These are phyloP conservation scores for Pandion haliaetus DNA, from an alignment of 2,113 vertebrate genomes.

Conservation along the genomic window DNA sequence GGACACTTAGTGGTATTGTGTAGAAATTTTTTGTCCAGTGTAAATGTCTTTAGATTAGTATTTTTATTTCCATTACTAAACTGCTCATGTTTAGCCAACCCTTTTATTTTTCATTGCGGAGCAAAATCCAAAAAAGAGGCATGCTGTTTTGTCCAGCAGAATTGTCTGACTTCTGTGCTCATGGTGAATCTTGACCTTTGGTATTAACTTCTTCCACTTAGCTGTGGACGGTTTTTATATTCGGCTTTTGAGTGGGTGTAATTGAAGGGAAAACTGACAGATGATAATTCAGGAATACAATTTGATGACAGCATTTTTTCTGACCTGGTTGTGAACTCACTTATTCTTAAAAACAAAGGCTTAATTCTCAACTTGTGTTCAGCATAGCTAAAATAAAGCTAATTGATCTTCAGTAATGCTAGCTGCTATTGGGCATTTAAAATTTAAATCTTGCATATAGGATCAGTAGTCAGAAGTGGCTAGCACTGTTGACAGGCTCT, in stretches of 20 bases:
- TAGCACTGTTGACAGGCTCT: accelerated
- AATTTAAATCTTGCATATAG: accelerated
- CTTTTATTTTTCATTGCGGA: background rate
- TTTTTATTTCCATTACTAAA: background rate
- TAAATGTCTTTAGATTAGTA: background rate
- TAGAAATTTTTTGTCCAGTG: background rate
- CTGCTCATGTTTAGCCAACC: background rate
- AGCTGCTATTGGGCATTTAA: background rate
- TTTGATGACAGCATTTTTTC: background rate
- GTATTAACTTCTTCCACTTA: background rate
- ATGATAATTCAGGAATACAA: background rate
- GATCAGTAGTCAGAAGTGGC: background rate
- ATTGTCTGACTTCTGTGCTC: background rate
- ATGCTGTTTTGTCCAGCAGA: background rate
- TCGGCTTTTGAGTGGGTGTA: background rate
- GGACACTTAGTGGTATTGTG: background rate
- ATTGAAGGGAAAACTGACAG: background rate
- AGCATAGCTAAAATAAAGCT: background rate
- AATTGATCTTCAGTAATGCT: background rate
- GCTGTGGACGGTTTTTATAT: background rate
- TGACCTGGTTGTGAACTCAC: background rate
- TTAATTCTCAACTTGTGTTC: background rate
- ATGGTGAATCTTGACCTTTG: background rate
- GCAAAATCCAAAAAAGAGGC: background rate
- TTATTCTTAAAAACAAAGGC: background rate